Evolutionary conservation across 2,888 invertebrate genomes (phyloP), one percentile per base, ranked within the genome.

Genomic region (Clivina fossor): DNA sequence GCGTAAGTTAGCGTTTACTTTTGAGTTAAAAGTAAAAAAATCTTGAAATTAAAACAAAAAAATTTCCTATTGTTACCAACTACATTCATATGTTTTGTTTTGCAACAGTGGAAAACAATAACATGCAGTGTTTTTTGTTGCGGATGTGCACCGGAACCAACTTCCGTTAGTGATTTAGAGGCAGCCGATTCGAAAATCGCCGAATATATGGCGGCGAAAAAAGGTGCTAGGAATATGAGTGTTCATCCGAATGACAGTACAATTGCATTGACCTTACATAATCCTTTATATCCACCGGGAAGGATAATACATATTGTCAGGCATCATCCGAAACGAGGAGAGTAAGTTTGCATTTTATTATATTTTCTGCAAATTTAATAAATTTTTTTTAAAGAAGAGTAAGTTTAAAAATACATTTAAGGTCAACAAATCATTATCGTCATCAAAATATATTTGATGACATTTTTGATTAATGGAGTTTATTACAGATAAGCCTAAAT

Each of bases 251-350:
- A 80, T 50, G 86, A 86, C 66, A 83, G 83, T 61, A 82, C 84
- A 61, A 88, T 90, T 68, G 88, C 90, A 54, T 78, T 91, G 66
- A 88, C 88, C 11, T 78, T 87, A 43, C 91, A 91, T 72, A 84
- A 86, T 66, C 90, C 90, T 1, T 77, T 93, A 41, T 92, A 85
- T 73, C 91, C 90, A 50, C 92, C 93, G 3, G 92, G 92, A 4
- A 80, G 83, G 66, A 90, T 92, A 63, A 88, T 93, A 58, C 92
- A 92, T 70, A 84, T 93, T 41, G 90, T 93, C 46, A 76, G 91
- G 56, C 90, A 89, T 73, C 91, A 92, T 77, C 88, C 90, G 11
- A 84, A 82, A 49, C 82, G 82, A 66, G 82, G 84, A 67, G 84
- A 86, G 89, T 89, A 76, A 83, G 86, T 83, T n/a, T n/a, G n/a